Conservation (phyloP, 1,140 invertebrate genomes). For the Lepidurus apus region DNA sequence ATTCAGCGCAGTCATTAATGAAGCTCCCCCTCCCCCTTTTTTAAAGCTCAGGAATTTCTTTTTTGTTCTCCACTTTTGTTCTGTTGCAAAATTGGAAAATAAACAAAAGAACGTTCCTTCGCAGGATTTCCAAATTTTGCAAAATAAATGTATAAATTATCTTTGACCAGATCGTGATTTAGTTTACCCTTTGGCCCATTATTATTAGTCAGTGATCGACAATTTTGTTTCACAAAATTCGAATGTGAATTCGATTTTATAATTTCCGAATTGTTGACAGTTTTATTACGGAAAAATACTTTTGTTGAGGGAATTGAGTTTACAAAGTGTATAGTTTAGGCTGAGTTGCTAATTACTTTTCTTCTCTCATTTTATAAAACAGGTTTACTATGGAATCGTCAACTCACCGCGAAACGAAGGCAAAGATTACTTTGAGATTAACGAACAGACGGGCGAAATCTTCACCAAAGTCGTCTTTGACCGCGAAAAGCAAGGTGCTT, state of each 20-base stretch:
- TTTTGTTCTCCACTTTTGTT: not conserved
- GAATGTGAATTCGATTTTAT: no score
- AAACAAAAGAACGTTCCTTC: no score
- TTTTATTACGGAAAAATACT: not conserved
- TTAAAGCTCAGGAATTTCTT: not conserved
- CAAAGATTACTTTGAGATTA: conserved; percentile 91
- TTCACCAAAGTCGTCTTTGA: conserved; percentile 90
- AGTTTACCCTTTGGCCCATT: no score
- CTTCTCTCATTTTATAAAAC: conserved; percentile 11
- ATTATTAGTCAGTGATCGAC: no score
- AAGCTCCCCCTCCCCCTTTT: not conserved
- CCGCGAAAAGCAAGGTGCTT: conserved; percentile 89
- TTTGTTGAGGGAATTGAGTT: not conserved
- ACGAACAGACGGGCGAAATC: conserved; percentile 85
- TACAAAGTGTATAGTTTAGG: no score
- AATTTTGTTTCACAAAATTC: no score
- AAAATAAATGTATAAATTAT: no score
- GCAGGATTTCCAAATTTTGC: no score
- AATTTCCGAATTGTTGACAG: no score
- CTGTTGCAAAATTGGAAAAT: not conserved
- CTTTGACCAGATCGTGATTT: no score
- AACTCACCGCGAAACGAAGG: conserved; percentile 83
- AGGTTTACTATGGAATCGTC: conserved; percentile 87
- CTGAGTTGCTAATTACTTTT: not conserved
- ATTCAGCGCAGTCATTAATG: not conserved